Evolutionary conservation across 2,888 invertebrate genomes (phyloP).

Genomic region (Hyppa rectilinea): DNA sequence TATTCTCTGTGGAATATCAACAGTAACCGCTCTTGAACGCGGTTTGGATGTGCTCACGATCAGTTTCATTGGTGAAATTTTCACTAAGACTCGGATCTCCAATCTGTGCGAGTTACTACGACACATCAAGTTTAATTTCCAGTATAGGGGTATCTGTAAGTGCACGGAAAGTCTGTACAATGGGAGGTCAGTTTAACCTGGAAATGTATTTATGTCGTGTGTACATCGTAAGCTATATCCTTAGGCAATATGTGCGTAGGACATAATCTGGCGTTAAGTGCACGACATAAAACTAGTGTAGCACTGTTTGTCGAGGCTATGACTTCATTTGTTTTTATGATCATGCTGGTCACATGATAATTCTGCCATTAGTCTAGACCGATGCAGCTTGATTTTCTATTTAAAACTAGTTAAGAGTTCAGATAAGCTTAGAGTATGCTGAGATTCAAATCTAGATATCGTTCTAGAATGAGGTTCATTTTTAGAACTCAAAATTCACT

Average conservation of each 20-base stretch:
- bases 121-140: background rate
- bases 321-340: conserved; percentile 37
- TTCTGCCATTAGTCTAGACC: conserved; percentile 6
- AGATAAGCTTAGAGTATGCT: background rate
- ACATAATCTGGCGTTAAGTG: conserved; percentile 23
- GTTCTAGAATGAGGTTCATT: background rate
- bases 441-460: background rate
- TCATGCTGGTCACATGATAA: conserved; percentile 28
- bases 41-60: too few species aligned
- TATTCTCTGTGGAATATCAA: too few species aligned
- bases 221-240: background rate
- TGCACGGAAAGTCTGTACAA: background rate
- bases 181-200: background rate
- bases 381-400: conserved; percentile 5
- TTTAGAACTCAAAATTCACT: too few species aligned
- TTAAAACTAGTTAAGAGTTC: conserved; percentile 11
- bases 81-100: too few species aligned
- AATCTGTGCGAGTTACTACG: background rate
- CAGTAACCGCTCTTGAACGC: too few species aligned
- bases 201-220: background rate
- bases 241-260: conserved; percentile 6
- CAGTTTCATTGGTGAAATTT: too few species aligned
- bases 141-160: background rate
- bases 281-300: conserved; percentile 12
- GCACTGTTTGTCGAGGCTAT: conserved; percentile 3